Evolutionary conservation across 2,113 vertebrate species (phyloP), one percentile per base, ranked within the genome.

Genomic region (Chunga burmeisteri): DNA sequence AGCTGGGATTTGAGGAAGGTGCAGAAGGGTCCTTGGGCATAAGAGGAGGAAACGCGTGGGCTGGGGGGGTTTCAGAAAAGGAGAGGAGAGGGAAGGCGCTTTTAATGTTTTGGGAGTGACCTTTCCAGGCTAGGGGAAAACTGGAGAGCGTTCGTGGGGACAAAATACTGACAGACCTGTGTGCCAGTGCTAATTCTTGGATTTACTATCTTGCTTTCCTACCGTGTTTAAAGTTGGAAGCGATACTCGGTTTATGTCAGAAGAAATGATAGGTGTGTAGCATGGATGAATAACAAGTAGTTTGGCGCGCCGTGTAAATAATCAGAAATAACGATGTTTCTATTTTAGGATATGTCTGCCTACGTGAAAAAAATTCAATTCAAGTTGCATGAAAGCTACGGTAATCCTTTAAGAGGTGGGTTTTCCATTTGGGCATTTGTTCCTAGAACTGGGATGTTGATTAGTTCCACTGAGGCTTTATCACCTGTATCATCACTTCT

Each of bases 311-410:
- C 72, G 40, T n/a, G 29, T 71, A n/a, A 79, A 27, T 75, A 30
- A 20, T 34, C 29, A 49, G 59, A 90, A 83, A 26, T 95, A 83
- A 94, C 44, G 14, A 5, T 11, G 2, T 79, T 89, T 95, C 40
- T 92, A 3, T 96, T 97, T 66, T 83, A 99, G 99, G 99, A 99
- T 89, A 99, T 99, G 99, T 99, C 99, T 58, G 99, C 99, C 4
- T 99, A 99, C 46, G 99, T 99, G 65, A 99, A 99, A 96, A 99
- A 99, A 98, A 99, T 99, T 90, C 99, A 99, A 55, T 99, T 99
- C 97, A 99, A 99, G 96, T 96, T 99, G 50, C 99, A 99, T 25
- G 99, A 99, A 97, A 99, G 99, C 88, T 99, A 99, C 13, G 99
- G 99, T 5, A 99, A 99, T 95, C 99, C 99, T 61, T 96, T 99